These are phyloP conservation scores for Rotaria sp. DNA, from an alignment of 2,888 invertebrate species.

Conservation along the genomic window DNA sequence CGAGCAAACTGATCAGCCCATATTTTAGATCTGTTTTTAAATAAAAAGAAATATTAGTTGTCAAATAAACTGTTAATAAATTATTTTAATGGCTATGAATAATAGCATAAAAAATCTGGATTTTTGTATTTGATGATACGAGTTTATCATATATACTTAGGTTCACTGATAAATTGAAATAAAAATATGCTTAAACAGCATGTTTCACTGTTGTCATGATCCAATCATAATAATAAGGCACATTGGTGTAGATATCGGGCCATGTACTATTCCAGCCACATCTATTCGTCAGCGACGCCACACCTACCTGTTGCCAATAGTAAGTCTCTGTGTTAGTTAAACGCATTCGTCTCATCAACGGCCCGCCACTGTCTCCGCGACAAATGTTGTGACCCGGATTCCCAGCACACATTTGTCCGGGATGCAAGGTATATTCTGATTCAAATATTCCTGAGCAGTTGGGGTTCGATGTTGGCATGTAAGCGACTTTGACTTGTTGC, in stretches of 20 bases:
- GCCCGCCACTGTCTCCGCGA: neutral
- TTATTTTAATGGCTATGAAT: too few relatives aligned
- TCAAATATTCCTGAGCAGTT: neutral
- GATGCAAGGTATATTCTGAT: neutral
- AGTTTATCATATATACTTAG: too few relatives aligned
- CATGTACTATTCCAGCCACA: slow-evolving; percentile 1
- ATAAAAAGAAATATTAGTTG: too few relatives aligned
- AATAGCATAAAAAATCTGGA: too few relatives aligned
- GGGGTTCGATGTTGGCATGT: neutral
- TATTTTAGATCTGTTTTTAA: too few relatives aligned
- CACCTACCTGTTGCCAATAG: neutral
- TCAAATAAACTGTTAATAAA: too few relatives aligned
- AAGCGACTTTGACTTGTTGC: neutral
- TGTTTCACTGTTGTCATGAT: neutral
- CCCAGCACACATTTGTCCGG: slow-evolving; percentile 25
- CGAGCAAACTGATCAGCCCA: too few relatives aligned
- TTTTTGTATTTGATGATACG: too few relatives aligned
- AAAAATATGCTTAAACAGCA: neutral
- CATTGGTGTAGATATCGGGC: neutral
- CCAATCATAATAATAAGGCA: neutral
- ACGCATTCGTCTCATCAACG: neutral
- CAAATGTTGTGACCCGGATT: neutral
- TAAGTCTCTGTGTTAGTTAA: neutral
- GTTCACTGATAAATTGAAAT: neutral
- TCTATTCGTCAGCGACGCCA: neutral